Evolutionary conservation across 2,888 invertebrate genomes (phyloP).

Genomic region (Dendrolimus houi): DNA sequence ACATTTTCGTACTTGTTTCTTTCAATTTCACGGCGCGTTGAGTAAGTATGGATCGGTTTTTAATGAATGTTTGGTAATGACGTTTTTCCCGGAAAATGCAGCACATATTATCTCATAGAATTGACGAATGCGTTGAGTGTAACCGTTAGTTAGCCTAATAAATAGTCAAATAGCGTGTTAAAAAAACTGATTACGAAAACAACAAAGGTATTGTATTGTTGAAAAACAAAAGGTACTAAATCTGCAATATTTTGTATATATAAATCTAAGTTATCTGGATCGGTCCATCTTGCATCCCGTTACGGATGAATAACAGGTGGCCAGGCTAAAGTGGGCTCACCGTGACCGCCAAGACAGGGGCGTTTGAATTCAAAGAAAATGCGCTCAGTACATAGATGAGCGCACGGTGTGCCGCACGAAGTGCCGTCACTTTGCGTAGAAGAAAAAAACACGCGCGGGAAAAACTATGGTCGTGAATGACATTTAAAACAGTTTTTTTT

Average conservation of each 20-base stretch:
- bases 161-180: too few species aligned
- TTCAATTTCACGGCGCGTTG: too few species aligned
- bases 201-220: background rate
- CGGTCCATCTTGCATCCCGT: background rate
- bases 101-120: too few species aligned
- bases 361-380: constrained; percentile 25
- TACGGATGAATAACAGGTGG: constrained; percentile 15
- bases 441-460: constrained; percentile 34
- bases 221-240: background rate
- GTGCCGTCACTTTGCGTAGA: constrained; percentile 20
- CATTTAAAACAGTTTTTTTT: constrained; percentile 21
- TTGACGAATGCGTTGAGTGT: too few species aligned
- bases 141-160: too few species aligned
- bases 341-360: constrained; percentile 9
- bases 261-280: background rate
- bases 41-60: too few species aligned
- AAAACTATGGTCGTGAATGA: constrained; percentile 27
- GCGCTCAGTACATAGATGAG: constrained; percentile 52
- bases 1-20: too few species aligned
- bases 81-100: too few species aligned
- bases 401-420: constrained; percentile 40
- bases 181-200: too few species aligned
- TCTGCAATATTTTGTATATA: background rate
- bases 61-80: too few species aligned
- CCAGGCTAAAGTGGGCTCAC: constrained; percentile 8